A percentile compares a stretch with the other conserved stretches of the same genome.
Conservation (phyloP, 2,797 vertebrate species). For the Labroides dimidiatus region DNA sequence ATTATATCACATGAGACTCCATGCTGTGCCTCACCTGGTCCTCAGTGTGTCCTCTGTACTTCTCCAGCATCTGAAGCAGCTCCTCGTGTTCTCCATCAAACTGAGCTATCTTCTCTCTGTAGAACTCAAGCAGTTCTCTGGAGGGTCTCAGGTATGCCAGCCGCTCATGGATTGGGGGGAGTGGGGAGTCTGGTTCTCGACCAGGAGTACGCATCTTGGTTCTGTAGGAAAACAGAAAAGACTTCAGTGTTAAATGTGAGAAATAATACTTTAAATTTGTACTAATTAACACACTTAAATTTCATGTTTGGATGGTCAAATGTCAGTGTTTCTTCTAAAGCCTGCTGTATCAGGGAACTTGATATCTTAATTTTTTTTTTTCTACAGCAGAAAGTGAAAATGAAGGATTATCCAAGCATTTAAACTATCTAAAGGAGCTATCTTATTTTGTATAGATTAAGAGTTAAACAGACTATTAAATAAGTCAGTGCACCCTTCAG, state of each 20-base stretch:
- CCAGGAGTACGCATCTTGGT: slow-evolving; percentile 34
- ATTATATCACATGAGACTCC: neutral
- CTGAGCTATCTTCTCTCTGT: slow-evolving; percentile 90
- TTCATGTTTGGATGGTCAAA: neutral
- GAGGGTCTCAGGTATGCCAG: slow-evolving; percentile 89
- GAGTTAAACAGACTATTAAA: neutral
- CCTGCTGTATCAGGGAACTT: neutral
- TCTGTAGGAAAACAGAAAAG: slow-evolving; percentile 24
- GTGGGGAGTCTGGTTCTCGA: slow-evolving; percentile 81
- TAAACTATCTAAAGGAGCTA: slow-evolving; percentile 16
- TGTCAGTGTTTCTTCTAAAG: neutral
- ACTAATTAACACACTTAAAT: fast-evolving
- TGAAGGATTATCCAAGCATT: slow-evolving; percentile 2
- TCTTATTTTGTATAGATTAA: slow-evolving; percentile 17
- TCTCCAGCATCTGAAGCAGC: slow-evolving; percentile 89
- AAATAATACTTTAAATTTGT: neutral
- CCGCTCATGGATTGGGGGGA: slow-evolving; percentile 89
- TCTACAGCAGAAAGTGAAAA: neutral
- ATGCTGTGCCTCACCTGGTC: slow-evolving; percentile 84
- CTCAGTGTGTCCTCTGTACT: slow-evolving; percentile 86
- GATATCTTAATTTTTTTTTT: neutral
- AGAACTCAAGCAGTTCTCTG: slow-evolving; percentile 93
- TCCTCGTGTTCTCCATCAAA: slow-evolving; percentile 93
- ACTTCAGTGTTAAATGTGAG: neutral
- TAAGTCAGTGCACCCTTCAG: neutral